phyloP scores from a whole-genome alignment of 2,888 invertebrate genomes.

The Netelia melanura region DNA sequence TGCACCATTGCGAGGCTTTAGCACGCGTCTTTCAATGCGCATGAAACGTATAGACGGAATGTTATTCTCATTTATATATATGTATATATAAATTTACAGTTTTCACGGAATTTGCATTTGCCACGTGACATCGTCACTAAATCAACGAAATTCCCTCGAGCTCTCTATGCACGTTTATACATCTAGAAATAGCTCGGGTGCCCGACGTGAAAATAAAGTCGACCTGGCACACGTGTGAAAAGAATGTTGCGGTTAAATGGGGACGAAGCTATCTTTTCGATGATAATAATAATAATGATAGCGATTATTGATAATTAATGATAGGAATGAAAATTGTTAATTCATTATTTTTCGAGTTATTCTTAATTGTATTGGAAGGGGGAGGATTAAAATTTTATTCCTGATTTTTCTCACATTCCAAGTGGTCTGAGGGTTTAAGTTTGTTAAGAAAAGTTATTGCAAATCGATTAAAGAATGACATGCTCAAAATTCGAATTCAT shows the following conservation, averaged over 20 bases:
- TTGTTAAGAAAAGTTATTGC: too few relatives aligned
- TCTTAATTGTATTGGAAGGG: too few relatives aligned
- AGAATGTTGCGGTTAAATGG: neutral
- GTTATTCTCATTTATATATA: constrained; percentile 24
- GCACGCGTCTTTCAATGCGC: constrained; percentile 38
- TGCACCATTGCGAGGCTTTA: constrained; percentile 21
- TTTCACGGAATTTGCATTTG: constrained; percentile 41
- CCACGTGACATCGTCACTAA: constrained; percentile 16
- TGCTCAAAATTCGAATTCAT: too few relatives aligned
- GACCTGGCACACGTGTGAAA: neutral
- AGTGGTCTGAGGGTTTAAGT: too few relatives aligned
- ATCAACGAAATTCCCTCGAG: constrained; percentile 31
- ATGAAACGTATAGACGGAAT: constrained; percentile 17
- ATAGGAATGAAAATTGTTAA: neutral
- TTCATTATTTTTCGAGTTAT: too few relatives aligned
- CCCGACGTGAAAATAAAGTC: constrained; percentile 1
- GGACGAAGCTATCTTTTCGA: neutral
- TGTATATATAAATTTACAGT: constrained; percentile 5
- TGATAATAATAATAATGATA: neutral
- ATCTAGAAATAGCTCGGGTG: constrained; percentile 19
- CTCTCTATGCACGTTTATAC: neutral
- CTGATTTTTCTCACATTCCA: too few relatives aligned
- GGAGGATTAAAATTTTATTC: too few relatives aligned
- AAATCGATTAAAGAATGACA: too few relatives aligned
- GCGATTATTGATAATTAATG: neutral